Evolutionary conservation across 2,888 invertebrate species (phyloP), one percentile per base, ranked within the genome.

Genomic region (Tinea semifulvella): DNA sequence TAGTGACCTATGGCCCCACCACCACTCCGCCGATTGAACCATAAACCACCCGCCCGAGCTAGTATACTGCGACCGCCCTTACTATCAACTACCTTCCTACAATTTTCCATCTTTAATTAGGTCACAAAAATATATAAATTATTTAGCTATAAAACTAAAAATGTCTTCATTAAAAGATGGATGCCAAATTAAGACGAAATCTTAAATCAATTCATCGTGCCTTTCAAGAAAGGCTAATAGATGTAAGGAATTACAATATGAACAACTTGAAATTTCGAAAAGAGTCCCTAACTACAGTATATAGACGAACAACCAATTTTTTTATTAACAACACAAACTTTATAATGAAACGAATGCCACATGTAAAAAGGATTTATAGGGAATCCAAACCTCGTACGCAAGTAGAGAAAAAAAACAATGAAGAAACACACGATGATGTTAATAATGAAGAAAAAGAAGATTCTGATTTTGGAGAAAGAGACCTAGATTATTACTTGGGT

Each of bases 231-330:
- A 31, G 31, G 5, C 14, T 31, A 14, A n/a, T 3, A 13, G 4
- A 14, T 31, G 6, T 31, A 31, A 25, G 18, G 14, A 16, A 26
- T 11, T 13, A 47, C 43, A 65, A 56, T 11, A 63, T 63, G 46
- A 62, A 63, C 47, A 64, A 60, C 49, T 63, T 75, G 55, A 67
- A 64, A 56, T 58, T 61, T 11, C 61, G 79, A 49, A 60, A 71
- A 38, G 76, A 77, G 51, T 79, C 79, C 1, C 73, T 80, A 2
- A 73, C 75, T 2, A 67, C 71, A 1, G 77, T 72, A 1, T 80
- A 69, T 40, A 68, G 65, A 44, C 76, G 68, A 55, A 80, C 80
- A n/a, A 75, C 80, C 0, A 79, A 72, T 52, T 80, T 79, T 45
- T 44, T 79, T 1, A 56, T 71, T 5, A 53, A 65, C 0, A 79